Evolutionary conservation across 1,140 invertebrate genomes (phyloP), one percentile per base, ranked within the genome.

Genomic region (Drosophila cardini): DNA sequence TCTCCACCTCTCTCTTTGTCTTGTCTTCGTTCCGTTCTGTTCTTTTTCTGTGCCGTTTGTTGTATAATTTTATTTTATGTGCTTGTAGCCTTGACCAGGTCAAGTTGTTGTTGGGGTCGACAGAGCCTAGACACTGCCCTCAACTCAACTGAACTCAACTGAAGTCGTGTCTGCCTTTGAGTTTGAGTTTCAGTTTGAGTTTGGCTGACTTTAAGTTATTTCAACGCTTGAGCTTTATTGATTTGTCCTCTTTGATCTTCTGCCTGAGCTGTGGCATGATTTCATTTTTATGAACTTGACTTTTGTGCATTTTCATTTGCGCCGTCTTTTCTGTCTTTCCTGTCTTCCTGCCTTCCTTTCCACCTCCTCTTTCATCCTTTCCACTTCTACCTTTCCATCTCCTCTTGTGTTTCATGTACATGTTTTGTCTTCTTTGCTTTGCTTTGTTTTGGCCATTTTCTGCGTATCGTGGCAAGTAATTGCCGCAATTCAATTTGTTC

Each of bases 221-320:
- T 87, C 84, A 62, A 52, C 52, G 60, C 83, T 64, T 63, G 63
- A 55, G 56, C 60, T 65, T 87, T 90, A 91, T 91, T 90, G 87
- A 90, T 90, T 90, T 89, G 89, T 87, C 80, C 76, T 80, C 83
- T 90, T 90, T 90, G 87, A 89, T 89, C 87, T 84, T 89, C 77
- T 89, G 83, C 64, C 78, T 84, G 84, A 80, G 84, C 84, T 89
- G 80, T 89, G 77, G 77, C 84, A 89, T 89, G 84, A 89, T 84
- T 89, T 89, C 84, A 89, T 89, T 89, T 87, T 89, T 89, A 89
- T 89, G 84, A 89, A 89, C 84, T 89, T 89, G 84, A 89, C 73
- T 84, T 80, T 70, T 74, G 68, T 58, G 60, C 77, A 68, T 68
- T 72, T 65, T 67, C 46, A 78, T 76, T 78, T 78, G 21, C 21